Evolutionary conservation across 2,888 invertebrate genomes (phyloP).

Genomic region (Drosophila rubida): DNA sequence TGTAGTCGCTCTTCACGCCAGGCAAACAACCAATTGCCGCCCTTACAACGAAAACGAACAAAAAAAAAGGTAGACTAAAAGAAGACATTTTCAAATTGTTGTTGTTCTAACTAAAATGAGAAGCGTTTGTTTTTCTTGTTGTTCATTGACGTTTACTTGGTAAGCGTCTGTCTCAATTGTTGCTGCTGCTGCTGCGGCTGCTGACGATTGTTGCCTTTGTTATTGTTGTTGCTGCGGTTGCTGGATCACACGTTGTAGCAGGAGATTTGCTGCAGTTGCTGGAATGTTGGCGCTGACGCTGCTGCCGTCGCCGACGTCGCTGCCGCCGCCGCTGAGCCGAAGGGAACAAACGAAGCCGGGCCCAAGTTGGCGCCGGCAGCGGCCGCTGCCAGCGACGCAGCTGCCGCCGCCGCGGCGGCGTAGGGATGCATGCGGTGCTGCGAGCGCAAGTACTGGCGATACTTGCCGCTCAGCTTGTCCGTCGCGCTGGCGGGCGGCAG

Average conservation of each 20-base stretch:
- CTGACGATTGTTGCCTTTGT: slow-evolving; percentile 31
- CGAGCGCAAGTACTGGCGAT: slow-evolving; percentile 87
- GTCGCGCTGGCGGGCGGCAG: slow-evolving; percentile 55
- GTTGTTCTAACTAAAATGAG: slow-evolving; percentile 22
- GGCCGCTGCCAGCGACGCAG: slow-evolving; percentile 83
- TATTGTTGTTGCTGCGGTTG: slow-evolving; percentile 39
- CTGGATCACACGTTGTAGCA: slow-evolving; percentile 87
- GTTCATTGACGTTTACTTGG: slow-evolving; percentile 72
- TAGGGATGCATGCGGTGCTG: slow-evolving; percentile 87
- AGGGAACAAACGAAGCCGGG: slow-evolving; percentile 85
- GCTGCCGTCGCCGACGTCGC: slow-evolving; percentile 71
- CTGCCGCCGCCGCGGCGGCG: slow-evolving; percentile 82
- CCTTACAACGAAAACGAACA: slow-evolving; percentile 8
- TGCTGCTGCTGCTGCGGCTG: slow-evolving; percentile 45
- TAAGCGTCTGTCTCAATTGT: slow-evolving; percentile 75
- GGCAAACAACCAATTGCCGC: background rate
- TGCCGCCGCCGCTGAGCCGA: slow-evolving; percentile 78
- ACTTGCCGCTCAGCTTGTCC: slow-evolving; percentile 86
- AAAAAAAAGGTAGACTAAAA: slow-evolving; percentile 38
- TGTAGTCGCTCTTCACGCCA: slow-evolving; percentile 17
- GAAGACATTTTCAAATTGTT: slow-evolving; percentile 36
- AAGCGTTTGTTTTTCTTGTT: slow-evolving; percentile 44
- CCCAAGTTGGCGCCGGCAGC: slow-evolving; percentile 72
- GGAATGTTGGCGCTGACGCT: slow-evolving; percentile 84
- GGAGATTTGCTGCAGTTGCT: slow-evolving; percentile 86